These are phyloP conservation scores for Patella pellucida DNA, from an alignment of 2,888 invertebrate species.

Conservation along the genomic window DNA sequence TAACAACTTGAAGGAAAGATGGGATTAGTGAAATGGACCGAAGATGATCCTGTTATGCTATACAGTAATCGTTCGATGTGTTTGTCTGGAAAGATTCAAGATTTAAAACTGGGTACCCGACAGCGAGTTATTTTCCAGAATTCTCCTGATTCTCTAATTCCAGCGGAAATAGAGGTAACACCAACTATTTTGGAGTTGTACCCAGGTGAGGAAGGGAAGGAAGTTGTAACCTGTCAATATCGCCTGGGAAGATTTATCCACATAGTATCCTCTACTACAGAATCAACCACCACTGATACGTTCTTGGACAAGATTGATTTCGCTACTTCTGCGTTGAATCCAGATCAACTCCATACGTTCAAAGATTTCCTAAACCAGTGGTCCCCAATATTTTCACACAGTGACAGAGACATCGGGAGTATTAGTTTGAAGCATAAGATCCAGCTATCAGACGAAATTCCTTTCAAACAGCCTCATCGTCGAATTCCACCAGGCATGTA, in stretches of 20 bases:
- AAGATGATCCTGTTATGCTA: no score
- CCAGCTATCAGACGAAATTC: not conserved
- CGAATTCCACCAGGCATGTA: not conserved
- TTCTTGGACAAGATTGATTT: not conserved
- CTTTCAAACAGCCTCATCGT: conserved; percentile 12
- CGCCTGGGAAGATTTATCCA: not conserved
- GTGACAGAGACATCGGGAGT: not conserved
- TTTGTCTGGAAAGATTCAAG: no score
- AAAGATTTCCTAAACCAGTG: no score
- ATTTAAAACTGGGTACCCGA: no score
- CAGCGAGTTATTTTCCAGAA: no score
- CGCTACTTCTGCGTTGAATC: no score
- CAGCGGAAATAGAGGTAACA: no score
- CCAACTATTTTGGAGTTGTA: conserved; percentile 1
- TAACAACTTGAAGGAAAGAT: no score
- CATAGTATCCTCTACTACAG: not conserved
- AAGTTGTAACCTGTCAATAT: not conserved
- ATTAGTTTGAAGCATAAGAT: not conserved
- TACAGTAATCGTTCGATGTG: no score
- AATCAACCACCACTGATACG: conserved; percentile 1
- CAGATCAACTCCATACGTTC: no score
- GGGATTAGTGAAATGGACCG: no score
- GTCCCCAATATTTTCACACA: not conserved
- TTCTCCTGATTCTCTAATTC: no score
- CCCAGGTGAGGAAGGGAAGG: not conserved